Conservation (phyloP, 2,797 vertebrate genomes). For the Lemur catta region DNA sequence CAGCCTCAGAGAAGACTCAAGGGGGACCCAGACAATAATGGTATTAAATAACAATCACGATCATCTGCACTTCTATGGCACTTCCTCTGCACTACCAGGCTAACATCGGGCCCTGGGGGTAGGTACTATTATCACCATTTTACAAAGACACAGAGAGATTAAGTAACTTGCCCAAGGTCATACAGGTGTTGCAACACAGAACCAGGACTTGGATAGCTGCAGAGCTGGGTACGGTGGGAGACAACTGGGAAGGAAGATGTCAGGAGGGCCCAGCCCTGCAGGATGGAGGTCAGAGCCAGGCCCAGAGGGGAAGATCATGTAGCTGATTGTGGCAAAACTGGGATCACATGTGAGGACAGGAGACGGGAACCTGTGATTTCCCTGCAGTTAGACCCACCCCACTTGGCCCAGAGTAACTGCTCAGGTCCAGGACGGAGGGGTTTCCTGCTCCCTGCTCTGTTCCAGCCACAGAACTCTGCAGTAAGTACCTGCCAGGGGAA, state of each 20-base stretch:
- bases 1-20: not conserved
- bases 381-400: not conserved
- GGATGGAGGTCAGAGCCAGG: not conserved
- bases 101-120: not conserved
- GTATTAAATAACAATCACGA: not conserved
- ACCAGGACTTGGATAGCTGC: not conserved
- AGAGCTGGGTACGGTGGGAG: not conserved
- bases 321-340: not conserved
- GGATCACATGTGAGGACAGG: not conserved
- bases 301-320: not conserved
- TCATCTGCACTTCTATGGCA: fast-evolving
- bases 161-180: not conserved
- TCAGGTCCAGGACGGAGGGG: not conserved
- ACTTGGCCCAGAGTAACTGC: not conserved
- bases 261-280: fast-evolving
- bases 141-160: not conserved
- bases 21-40: not conserved
- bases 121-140: not conserved
- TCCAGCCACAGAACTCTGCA: not conserved
- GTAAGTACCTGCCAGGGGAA: not conserved
- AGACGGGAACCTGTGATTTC: not conserved
- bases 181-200: not conserved
- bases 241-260: not conserved
- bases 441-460: not conserved
- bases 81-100: not conserved